Conservation (phyloP, 2,113 vertebrate species). For the Pluvialis apricaria region DNA sequence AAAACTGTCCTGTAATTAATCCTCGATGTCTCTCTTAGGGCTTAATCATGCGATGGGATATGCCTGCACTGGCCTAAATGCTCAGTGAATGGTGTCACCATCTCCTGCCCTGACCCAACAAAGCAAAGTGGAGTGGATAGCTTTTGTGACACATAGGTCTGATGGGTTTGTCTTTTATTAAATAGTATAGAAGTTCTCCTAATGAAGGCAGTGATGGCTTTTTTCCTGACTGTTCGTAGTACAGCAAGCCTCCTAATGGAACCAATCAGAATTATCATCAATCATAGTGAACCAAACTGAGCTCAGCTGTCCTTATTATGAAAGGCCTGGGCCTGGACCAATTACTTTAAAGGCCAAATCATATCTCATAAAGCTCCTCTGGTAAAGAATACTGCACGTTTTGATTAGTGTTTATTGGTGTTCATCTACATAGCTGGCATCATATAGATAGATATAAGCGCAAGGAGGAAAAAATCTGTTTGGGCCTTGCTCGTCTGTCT, state of each 20-base stretch:
- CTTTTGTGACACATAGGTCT: neutral
- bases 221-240: neutral
- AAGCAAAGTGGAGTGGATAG: rapidly evolving
- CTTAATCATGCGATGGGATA: neutral
- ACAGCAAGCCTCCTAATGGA: neutral
- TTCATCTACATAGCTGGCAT: neutral
- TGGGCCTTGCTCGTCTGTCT: neutral
- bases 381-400: neutral
- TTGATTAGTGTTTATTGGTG: neutral
- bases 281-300: neutral
- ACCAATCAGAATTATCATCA: neutral
- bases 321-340: neutral
- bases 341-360: neutral
- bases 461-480: neutral
- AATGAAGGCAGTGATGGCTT: neutral
- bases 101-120: neutral
- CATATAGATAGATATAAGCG: neutral
- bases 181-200: neutral
- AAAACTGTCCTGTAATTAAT: neutral
- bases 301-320: neutral
- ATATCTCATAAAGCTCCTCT: neutral
- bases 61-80: neutral
- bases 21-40: neutral
- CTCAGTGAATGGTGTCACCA: neutral
- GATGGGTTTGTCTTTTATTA: neutral